Evolutionary conservation across 2,888 invertebrate genomes (phyloP).

Genomic region (Cheilosia impressa): DNA sequence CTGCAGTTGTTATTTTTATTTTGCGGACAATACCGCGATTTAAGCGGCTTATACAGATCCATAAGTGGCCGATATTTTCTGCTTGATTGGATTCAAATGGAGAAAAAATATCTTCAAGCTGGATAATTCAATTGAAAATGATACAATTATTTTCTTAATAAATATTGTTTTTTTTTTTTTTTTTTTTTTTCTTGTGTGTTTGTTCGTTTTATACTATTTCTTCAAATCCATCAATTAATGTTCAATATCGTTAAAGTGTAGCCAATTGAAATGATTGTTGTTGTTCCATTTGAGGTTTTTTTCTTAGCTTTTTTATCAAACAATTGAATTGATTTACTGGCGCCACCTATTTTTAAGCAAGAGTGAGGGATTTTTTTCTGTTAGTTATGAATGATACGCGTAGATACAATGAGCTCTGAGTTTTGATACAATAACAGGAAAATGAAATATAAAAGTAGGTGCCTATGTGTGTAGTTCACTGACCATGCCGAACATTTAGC

Average conservation of each 20-base stretch:
- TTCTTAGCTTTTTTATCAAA: conserved; percentile 55
- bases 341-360: conserved; percentile 72
- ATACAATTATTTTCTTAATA: conserved; percentile 56
- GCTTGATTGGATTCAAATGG: conserved; percentile 64
- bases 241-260: conserved; percentile 72
- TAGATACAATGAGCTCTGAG: background rate
- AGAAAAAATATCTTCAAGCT: conserved; percentile 35
- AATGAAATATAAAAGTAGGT: background rate
- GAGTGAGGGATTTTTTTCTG: conserved; percentile 38
- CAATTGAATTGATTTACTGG: conserved; percentile 75
- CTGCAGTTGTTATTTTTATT: conserved; percentile 12
- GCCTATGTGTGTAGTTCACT: conserved; percentile 55
- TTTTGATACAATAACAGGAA: conserved; percentile 29
- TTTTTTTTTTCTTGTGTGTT: conserved; percentile 2
- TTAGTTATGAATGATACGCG: conserved; percentile 82
- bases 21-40: conserved; percentile 30
- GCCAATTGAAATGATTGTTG: conserved; percentile 72
- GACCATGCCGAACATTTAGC: conserved; percentile 26
- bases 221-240: conserved; percentile 71
- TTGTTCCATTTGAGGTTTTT: conserved; percentile 28
- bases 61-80: conserved; percentile 58
- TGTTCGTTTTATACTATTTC: conserved; percentile 41
- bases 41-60: conserved; percentile 44
- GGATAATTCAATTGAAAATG: conserved; percentile 69
- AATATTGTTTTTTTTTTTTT: background rate